phyloP scores from a whole-genome alignment of 1,140 invertebrate genomes.

The Venustaconcha ellipsiformis region DNA sequence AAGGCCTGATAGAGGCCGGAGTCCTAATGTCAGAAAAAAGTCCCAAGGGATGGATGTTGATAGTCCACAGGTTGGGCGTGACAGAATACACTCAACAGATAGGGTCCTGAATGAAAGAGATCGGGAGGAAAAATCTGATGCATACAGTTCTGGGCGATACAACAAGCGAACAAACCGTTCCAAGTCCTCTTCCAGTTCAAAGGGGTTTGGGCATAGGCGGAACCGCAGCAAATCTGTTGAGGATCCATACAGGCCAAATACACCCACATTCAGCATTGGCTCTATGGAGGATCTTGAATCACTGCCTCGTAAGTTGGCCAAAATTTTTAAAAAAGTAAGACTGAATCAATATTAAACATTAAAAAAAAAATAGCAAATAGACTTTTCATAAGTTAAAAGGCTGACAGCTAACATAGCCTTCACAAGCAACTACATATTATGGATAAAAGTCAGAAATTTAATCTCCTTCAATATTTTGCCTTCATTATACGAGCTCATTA shows the following conservation, averaged over 20 bases:
- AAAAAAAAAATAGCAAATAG: too few species aligned
- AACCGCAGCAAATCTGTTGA: conserved; percentile 19
- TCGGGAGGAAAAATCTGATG: conserved; percentile 31
- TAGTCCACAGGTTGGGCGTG: conserved; percentile 4
- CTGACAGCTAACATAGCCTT: too few species aligned
- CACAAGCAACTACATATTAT: too few species aligned
- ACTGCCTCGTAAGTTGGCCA: conserved; percentile 33
- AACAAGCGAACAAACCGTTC: conserved; percentile 34
- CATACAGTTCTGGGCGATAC: conserved; percentile 29
- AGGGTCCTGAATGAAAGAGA: conserved; percentile 25
- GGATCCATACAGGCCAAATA: conserved; percentile 26
- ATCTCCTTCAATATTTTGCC: too few species aligned
- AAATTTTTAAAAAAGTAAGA: too few species aligned
- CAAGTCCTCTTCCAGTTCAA: conserved; percentile 37
- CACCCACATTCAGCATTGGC: conserved; percentile 22
- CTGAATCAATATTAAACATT: too few species aligned
- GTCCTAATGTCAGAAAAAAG: conserved; percentile 3
- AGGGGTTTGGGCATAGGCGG: conserved; percentile 39
- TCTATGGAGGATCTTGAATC: conserved; percentile 39
- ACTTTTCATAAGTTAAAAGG: too few species aligned
- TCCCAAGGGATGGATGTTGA: conserved; percentile 3
- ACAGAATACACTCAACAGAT: conserved; percentile 8
- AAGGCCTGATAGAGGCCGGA: conserved; percentile 32
- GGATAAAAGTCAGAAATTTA: too few species aligned
- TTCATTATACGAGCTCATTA: too few species aligned